Base-by-base conservation (phyloP, 2,113 vertebrate genomes). In the Reinhardtius hippoglossoides region DNA sequence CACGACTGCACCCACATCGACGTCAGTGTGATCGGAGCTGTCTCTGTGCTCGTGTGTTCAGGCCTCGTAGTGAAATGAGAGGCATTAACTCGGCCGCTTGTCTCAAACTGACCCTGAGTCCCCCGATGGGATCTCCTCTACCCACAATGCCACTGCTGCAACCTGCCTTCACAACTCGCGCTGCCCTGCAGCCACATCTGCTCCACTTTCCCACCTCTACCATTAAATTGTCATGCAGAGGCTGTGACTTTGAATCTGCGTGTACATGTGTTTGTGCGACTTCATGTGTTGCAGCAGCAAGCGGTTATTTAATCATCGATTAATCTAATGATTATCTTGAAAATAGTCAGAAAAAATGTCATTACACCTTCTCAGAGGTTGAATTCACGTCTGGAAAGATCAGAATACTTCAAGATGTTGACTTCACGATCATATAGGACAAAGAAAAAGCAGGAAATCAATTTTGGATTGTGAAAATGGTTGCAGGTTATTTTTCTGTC, bases 111-210 rank as follows among this genome's bases (percentile, higher is more conserved):
- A 91, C 89, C 90, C 80, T 24, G 63, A 24, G 57, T 18, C 52
- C 48, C 27, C 55, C n/a, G 23, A 64, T 52, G 64, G 46, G 65
- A 54, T 84, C 75, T 74, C 16, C 74, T 60, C 79, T 46, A 40
- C 69, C 79, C 76, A 72, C 74, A 65, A 44, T 66, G 65, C 65
- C 72, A 60, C n/a, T 23, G 60, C 78, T 68, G 40, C 71, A 88
- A 85, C 73, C 74, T 78, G 88, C 75, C 82, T 88, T 35, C 79
- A 55, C 67, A 27, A 46, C 68, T 16, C 46, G 18, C 15, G 16
- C 54, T 83, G 87, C 91, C 91, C 92, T 64, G 77, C 64, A 89
- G 92, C 88, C 81, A 90, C 52, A 85, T 92, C 82, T 90, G 92
- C 90, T 92, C 89, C 46, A 50, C 46, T 50, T 50, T 89, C 89